Evolutionary conservation across 2,797 vertebrate species (phyloP), one percentile per base, ranked within the genome.

Genomic region (Falco novaeseelandiae): DNA sequence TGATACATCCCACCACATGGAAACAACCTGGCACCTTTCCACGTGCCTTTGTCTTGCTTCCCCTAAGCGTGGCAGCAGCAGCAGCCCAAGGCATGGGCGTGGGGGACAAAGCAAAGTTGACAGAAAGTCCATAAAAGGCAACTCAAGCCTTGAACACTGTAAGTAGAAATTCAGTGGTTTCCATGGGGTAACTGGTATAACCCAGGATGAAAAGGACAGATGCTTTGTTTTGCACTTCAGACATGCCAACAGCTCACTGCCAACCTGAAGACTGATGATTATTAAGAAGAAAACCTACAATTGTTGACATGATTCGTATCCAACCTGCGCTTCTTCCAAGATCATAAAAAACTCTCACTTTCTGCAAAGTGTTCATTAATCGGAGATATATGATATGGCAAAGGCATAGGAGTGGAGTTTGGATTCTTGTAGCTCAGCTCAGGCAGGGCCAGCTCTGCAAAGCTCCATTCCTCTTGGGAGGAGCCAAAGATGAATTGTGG

Each of bases 281-380:
- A 77, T 57, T 55, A 77, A 77, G 51, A 74, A 78, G 17, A 66
- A 89, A 94, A 89, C 22, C 14, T 74, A 70, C 51, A 85, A 32
- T 25, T 63, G 59, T 29, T 83, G 67, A 55, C 23, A 61, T 85
- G 40, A 78, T 67, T 88, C 44, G 87, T 46, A 67, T 38, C n/a
- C 14, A 83, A 91, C 32, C n/a, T 69, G 26, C 44, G 38, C 32
- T 87, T 71, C 19, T 70, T 86, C 72, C 57, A 91, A 86, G 76
- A 90, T 22, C 8, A 19, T 61, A 36, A 85, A 61, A 58, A 87
- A 27, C 16, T 27, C 30, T 16, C 8, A 34, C n/a, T 67, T 59
- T 40, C n/a, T 83, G 40, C 25, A 78, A 73, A 86, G 51, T 9
- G 20, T 62, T 92, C 30, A 15, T 58, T 55, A 83, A 83, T 29